Conservation (phyloP, 2,888 invertebrate species). For the Archaeoteleia sp. region DNA sequence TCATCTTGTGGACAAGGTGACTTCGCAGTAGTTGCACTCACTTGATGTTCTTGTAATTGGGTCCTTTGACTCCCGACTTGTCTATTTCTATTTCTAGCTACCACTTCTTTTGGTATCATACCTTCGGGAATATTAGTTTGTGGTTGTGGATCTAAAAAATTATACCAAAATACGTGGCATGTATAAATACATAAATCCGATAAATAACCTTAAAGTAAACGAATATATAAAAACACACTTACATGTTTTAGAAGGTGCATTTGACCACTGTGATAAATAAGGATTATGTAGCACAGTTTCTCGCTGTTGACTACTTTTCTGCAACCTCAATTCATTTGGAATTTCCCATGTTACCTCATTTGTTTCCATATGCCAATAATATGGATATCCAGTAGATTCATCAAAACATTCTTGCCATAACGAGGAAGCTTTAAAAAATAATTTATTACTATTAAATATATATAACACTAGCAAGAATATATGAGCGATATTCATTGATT, state of each 20-base stretch:
- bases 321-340: slow-evolving; percentile 74
- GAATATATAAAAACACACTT: slow-evolving; percentile 10
- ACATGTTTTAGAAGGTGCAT: slow-evolving; percentile 60
- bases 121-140: slow-evolving; percentile 71
- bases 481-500: no score
- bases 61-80: slow-evolving; percentile 62
- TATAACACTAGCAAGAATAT: no score
- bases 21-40: slow-evolving; percentile 53
- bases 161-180: background rate
- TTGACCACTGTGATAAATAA: slow-evolving; percentile 61
- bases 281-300: slow-evolving; percentile 52
- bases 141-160: slow-evolving; percentile 63
- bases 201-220: no score
- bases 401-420: slow-evolving; percentile 82
- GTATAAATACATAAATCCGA: no score
- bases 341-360: slow-evolving; percentile 81
- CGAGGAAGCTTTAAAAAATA: slow-evolving; percentile 64
- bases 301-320: slow-evolving; percentile 57
- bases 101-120: slow-evolving; percentile 72
- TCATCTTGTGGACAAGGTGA: slow-evolving; percentile 64
- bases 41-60: slow-evolving; percentile 59
- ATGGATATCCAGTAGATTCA: slow-evolving; percentile 78
- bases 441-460: slow-evolving; percentile 3
- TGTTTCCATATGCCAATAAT: slow-evolving; percentile 81
- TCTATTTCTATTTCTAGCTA: slow-evolving; percentile 69